Conservation (phyloP, 2,113 vertebrate species). For the Garra rufa region DNA sequence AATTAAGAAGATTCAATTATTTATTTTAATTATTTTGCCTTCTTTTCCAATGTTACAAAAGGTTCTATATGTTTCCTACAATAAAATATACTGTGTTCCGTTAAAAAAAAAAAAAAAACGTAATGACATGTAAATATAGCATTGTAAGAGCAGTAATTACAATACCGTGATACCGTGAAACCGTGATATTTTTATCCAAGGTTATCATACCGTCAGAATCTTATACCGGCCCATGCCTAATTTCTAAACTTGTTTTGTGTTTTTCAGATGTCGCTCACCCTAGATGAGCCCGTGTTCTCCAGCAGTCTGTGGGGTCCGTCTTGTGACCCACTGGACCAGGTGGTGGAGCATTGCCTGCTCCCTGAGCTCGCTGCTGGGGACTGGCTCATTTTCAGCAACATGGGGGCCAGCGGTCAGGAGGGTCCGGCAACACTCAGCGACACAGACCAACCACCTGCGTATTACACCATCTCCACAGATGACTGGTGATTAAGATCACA, state of each 20-base stretch:
- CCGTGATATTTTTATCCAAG: too few species aligned
- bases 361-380: slow-evolving; percentile 93
- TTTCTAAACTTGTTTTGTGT: slow-evolving; percentile 8
- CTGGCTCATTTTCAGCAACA: slow-evolving; percentile 94
- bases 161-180: too few species aligned
- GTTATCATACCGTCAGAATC: too few species aligned
- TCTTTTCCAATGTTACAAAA: too few species aligned
- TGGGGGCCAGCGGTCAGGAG: slow-evolving; percentile 87
- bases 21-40: too few species aligned
- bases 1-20: too few species aligned
- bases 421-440: slow-evolving; percentile 81
- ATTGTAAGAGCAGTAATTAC: too few species aligned
- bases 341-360: slow-evolving; percentile 92
- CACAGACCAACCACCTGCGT: slow-evolving; percentile 84
- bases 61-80: too few species aligned
- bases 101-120: too few species aligned
- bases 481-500: slow-evolving; percentile 82
- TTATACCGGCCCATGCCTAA: too few species aligned
- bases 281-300: slow-evolving; percentile 85
- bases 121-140: too few species aligned
- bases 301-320: slow-evolving; percentile 97
- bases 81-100: too few species aligned
- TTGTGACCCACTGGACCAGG: slow-evolving; percentile 92
- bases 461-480: slow-evolving; percentile 90
- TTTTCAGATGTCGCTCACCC: slow-evolving; percentile 63